These are phyloP conservation scores for Numida meleagris DNA, from an alignment of 2,113 vertebrate species.

Conservation along the genomic window DNA sequence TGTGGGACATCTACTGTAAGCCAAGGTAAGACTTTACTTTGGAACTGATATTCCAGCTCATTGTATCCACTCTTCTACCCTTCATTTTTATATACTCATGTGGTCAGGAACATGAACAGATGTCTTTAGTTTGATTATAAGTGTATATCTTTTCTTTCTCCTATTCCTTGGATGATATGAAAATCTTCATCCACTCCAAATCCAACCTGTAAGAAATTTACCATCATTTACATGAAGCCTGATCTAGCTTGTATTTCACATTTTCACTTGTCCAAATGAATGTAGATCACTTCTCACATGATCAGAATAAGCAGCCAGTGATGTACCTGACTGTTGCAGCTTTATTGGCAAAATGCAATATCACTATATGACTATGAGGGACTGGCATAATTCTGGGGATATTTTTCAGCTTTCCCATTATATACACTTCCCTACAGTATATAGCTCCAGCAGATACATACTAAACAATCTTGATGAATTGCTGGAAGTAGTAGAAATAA, in stretches of 20 bases:
- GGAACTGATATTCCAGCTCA: background rate
- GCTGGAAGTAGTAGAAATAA: slow-evolving; percentile 25
- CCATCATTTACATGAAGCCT: background rate
- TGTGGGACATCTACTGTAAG: background rate
- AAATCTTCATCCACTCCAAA: background rate
- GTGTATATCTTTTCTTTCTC: background rate
- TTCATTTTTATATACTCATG: background rate
- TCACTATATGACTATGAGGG: background rate
- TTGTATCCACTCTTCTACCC: background rate
- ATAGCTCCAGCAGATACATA: background rate
- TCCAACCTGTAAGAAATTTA: background rate
- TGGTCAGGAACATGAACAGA: background rate
- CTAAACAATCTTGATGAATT: slow-evolving; percentile 25
- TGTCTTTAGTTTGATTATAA: background rate
- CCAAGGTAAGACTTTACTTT: background rate
- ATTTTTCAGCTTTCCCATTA: slow-evolving; percentile 27
- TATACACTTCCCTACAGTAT: background rate
- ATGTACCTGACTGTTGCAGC: background rate
- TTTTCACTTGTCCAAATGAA: background rate
- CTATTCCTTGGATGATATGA: background rate
- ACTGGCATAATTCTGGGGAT: background rate
- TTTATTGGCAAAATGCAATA: background rate
- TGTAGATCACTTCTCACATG: background rate
- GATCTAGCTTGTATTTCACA: background rate
- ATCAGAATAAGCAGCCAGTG: background rate